These are phyloP conservation scores for Bombyx mandarina DNA, from an alignment of 1,140 invertebrate genomes.

Conservation along the genomic window DNA sequence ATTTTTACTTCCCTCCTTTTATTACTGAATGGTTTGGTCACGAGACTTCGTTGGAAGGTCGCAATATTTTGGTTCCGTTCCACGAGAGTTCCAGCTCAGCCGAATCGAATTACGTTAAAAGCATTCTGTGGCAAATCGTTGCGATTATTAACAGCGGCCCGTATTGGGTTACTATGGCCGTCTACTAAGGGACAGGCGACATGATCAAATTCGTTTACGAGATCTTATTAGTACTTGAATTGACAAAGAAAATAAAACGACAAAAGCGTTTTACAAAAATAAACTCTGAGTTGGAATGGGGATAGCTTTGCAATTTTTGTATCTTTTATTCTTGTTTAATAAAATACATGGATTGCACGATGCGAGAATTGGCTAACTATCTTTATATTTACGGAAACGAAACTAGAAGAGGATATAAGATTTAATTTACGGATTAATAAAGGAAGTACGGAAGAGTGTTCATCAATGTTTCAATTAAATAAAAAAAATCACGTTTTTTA, in stretches of 20 bases:
- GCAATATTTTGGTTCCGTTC: slow-evolving; percentile 40
- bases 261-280: background rate
- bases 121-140: slow-evolving; percentile 60
- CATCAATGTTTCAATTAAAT: slow-evolving; percentile 8
- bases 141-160: slow-evolving; percentile 43
- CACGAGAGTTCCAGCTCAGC: slow-evolving; percentile 49
- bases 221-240: too few species aligned
- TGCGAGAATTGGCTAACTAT: slow-evolving; percentile 1
- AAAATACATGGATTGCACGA: background rate
- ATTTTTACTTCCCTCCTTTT: slow-evolving; percentile 17
- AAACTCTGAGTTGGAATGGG: background rate
- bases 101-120: slow-evolving; percentile 66
- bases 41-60: slow-evolving; percentile 24
- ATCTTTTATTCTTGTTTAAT: too few species aligned
- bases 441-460: slow-evolving; percentile 19
- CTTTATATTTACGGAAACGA: slow-evolving; percentile 22
- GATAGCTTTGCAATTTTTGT: too few species aligned
- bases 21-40: slow-evolving; percentile 18
- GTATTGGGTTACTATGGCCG: slow-evolving; percentile 42
- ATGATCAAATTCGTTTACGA: slow-evolving; percentile 4
- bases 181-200: slow-evolving; percentile 12
- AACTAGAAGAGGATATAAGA: slow-evolving; percentile 8
- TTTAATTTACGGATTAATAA: slow-evolving; percentile 19
- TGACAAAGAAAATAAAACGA: background rate
- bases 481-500: slow-evolving; percentile 4